A percentile compares a stretch with the other conserved stretches of the same genome.
Evolutionary conservation across 2,888 invertebrate genomes (phyloP).

Genomic region (Labia minor): DNA sequence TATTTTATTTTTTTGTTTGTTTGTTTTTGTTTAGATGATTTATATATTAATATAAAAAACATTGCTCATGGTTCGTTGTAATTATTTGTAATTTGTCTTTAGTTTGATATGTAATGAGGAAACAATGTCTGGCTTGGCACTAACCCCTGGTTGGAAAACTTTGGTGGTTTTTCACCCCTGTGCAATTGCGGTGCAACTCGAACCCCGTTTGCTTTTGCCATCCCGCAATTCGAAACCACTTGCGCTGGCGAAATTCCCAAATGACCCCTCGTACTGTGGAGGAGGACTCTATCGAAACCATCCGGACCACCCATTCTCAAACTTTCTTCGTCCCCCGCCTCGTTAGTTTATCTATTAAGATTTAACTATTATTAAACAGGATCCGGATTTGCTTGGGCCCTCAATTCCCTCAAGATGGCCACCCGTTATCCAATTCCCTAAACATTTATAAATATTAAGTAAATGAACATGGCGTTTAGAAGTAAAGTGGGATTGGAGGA

Average conservation of each 20-base stretch:
- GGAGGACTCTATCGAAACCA: not conserved
- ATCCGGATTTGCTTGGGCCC: not conserved
- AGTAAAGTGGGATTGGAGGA: too few species aligned
- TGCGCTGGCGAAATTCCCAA: not conserved
- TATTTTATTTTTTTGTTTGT: too few species aligned
- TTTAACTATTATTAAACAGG: slow-evolving; percentile 13
- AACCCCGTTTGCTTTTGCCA: too few species aligned
- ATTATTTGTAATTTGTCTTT: too few species aligned
- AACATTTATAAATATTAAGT: slow-evolving; percentile 4
- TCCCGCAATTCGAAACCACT: not conserved
- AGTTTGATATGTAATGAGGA: too few species aligned
- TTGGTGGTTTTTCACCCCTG: too few species aligned
- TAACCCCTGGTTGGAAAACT: too few species aligned
- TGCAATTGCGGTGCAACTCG: too few species aligned
- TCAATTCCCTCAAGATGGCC: not conserved
- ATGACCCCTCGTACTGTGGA: not conserved
- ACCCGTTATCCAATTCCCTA: not conserved
- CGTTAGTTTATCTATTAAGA: slow-evolving; percentile 6
- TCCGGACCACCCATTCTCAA: not conserved
- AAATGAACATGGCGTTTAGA: not conserved
- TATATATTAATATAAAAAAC: too few species aligned
- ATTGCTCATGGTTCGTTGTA: too few species aligned
- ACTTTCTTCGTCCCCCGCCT: not conserved
- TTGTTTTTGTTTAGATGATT: too few species aligned
- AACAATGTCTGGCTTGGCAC: too few species aligned